Percentiles rank a stretch among this genome's conserved stretches.
These are phyloP conservation scores for Chiloscyllium plagiosum DNA, from an alignment of 2,113 vertebrate genomes.

Conservation along the genomic window DNA sequence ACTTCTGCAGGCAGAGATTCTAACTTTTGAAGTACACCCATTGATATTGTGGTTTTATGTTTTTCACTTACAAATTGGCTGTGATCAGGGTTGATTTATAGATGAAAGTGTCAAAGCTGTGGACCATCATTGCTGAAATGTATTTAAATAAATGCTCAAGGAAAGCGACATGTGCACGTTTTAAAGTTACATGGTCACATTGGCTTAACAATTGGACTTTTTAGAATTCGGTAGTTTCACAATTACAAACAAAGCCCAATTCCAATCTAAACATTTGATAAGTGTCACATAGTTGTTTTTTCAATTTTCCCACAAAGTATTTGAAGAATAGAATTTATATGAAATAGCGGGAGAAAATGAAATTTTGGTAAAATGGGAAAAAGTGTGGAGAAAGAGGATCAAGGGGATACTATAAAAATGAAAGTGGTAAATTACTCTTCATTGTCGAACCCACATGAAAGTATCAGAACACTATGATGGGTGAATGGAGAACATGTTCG, in stretches of 20 bases:
- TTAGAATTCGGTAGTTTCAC: not conserved
- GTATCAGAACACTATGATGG: not conserved
- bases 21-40: not conserved
- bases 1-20: not conserved
- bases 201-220: not conserved
- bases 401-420: not conserved
- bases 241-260: not conserved
- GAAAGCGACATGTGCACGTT: not conserved
- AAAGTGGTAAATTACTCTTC: not conserved
- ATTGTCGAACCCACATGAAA: not conserved
- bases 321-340: not conserved
- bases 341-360: not conserved
- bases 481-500: not conserved
- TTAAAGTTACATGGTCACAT: not conserved
- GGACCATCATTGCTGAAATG: not conserved
- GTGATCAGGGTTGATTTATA: not conserved
- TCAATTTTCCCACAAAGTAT: not conserved
- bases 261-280: not conserved
- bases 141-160: not conserved
- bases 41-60: not conserved
- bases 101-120: not conserved
- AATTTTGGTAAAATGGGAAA: not conserved
- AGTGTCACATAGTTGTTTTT: not conserved
- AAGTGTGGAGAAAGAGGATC: not conserved
- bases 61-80: not conserved